Evolutionary conservation across 2,797 vertebrate genomes (phyloP).

Genomic region (Pogonophryne albipinna): DNA sequence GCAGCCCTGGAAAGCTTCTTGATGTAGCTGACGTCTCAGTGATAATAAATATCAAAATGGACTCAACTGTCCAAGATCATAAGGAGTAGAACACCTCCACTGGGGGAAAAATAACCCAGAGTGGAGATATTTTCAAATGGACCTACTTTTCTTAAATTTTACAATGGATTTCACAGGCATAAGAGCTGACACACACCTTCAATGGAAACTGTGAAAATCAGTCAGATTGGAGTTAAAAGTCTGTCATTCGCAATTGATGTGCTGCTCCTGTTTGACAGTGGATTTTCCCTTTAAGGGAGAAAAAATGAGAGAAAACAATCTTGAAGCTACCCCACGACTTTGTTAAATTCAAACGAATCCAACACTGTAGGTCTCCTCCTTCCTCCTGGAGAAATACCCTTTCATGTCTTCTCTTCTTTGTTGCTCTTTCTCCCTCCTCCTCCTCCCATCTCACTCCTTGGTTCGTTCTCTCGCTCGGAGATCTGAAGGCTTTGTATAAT

Average conservation of each 20-base stretch:
- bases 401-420: constrained; percentile 77
- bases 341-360: constrained; percentile 72
- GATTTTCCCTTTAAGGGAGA: constrained; percentile 60
- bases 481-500: constrained; percentile 72
- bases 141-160: constrained; percentile 33
- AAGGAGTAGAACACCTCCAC: neutral
- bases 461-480: constrained; percentile 60
- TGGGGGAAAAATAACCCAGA: constrained; percentile 13
- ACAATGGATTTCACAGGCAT: constrained; percentile 47
- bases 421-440: constrained; percentile 69
- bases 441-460: constrained; percentile 53
- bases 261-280: constrained; percentile 56
- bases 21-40: constrained; percentile 32
- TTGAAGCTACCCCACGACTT: constrained; percentile 63
- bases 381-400: constrained; percentile 72
- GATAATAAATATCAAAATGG: constrained; percentile 52
- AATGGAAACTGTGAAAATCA: constrained; percentile 51
- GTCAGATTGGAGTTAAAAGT: constrained; percentile 67
- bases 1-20: constrained; percentile 26
- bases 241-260: constrained; percentile 60
- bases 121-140: constrained; percentile 34
- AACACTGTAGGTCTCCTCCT: constrained; percentile 66
- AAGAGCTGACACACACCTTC: constrained; percentile 54
- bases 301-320: constrained; percentile 66
- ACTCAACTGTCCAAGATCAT: constrained; percentile 45